Percentiles rank a stretch among this genome's conserved stretches.
Conservation (phyloP, 2,797 vertebrate species). For the Epinephelus coioides region DNA sequence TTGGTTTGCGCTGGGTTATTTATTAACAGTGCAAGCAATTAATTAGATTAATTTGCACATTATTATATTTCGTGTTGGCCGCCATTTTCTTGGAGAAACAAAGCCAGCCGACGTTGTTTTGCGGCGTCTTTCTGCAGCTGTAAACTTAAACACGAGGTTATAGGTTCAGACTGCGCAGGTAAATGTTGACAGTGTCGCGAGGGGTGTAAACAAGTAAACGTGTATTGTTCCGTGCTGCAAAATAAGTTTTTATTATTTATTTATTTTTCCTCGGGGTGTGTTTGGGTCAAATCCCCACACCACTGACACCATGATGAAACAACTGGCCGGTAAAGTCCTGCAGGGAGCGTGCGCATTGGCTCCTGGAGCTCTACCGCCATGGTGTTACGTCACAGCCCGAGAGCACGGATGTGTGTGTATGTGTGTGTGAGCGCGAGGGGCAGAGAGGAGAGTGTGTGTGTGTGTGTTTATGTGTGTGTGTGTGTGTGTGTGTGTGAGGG, state of each 20-base stretch:
- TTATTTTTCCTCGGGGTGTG: too few relatives aligned
- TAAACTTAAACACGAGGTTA: neutral
- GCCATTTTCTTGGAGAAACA: constrained; percentile 36
- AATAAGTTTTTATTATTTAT: neutral
- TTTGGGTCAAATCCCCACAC: neutral
- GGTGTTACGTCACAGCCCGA: constrained; percentile 78
- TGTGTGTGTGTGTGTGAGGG: constrained; percentile 30
- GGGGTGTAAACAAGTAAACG: neutral
- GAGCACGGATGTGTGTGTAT: constrained; percentile 72
- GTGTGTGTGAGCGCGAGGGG: constrained; percentile 20
- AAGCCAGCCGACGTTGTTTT: neutral
- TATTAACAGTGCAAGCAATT: neutral
- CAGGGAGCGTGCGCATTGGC: constrained; percentile 73
- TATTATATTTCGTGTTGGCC: neutral
- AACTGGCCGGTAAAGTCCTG: constrained; percentile 47
- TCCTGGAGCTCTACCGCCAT: constrained; percentile 70
- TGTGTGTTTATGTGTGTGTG: constrained; percentile 19
- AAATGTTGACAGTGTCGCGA: neutral
- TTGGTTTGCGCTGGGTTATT: neutral
- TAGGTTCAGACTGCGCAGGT: neutral
- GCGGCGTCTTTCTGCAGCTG: neutral
- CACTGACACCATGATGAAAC: constrained; percentile 29
- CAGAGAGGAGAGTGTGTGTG: constrained; percentile 33
- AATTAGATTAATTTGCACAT: neutral
- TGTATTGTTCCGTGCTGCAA: neutral